Evolutionary conservation across 2,113 vertebrate genomes (phyloP), one percentile per base, ranked within the genome.

Genomic region (Nerophis lumbriciformis): DNA sequence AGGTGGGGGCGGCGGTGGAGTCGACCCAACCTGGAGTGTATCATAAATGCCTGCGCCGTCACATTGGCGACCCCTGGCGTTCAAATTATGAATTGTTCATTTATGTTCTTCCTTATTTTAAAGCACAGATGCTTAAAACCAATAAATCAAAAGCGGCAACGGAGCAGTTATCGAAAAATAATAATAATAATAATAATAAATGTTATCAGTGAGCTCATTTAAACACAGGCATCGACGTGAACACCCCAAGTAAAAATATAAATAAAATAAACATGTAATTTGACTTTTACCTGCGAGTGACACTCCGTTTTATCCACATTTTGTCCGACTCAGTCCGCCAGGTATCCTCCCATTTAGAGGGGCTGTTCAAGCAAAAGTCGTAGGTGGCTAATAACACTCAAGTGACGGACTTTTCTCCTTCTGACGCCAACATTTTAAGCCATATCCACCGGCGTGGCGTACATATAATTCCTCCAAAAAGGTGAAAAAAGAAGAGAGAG

Each of bases 221-320:
- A 80, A 71, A 58, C 57, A 66, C 66, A 57, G 57, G 35, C 15
- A 28, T 47, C 39, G 1, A 59, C 5, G 11, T 10, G 37, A 39
- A 57, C 55, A 57, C 53, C 5, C 14, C 11, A 47, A 59, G 19
- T 12, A 36, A 1, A 55, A 15, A 14, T 38, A 38, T 57, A 14
- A 6, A 15, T 55, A 11, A 1, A 55, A 14, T 0, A 35, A 11
- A 14, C n/a, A 16, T 42, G 28, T 4, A 1, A n/a, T 58, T 15
- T 0, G 53, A 51, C 44, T 77, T 87, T 89, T 90, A 92, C 91
- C 91, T 92, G 90, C 86, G 88, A 75, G 83, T 78, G 69, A 87
- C 80, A 74, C 85, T 86, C 79, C 86, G 84, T 87, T 91, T 90
- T 79, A 91, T 88, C 91, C 91, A 90, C 91, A 92, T 92, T 80